Evolutionary conservation across 2,113 vertebrate genomes (phyloP).

Genomic region (Mirza zaza): DNA sequence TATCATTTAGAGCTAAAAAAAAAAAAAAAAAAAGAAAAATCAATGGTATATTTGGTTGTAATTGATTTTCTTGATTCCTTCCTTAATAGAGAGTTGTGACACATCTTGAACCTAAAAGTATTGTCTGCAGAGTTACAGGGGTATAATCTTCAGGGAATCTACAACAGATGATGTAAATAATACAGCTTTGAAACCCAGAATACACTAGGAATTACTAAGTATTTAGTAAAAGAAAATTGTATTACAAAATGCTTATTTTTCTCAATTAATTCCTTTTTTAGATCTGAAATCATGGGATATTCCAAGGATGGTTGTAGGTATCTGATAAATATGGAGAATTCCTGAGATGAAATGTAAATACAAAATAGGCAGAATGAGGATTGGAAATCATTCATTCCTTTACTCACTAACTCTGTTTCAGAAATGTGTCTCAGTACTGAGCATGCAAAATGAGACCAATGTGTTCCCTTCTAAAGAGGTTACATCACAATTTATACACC

Average conservation of each 20-base stretch:
- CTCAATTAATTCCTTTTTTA: not conserved
- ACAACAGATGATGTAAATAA: not conserved
- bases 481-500: not conserved
- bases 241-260: constrained; percentile 28
- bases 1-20: not conserved
- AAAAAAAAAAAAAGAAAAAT: not conserved
- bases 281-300: not conserved
- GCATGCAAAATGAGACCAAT: not conserved
- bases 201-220: not conserved
- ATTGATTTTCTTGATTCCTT: constrained; percentile 50
- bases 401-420: not conserved
- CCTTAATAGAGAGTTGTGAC: constrained; percentile 3
- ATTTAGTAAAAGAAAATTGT: not conserved
- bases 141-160: not conserved
- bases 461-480: not conserved
- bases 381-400: not conserved
- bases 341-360: not conserved
- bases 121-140: not conserved
- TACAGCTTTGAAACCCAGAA: not conserved
- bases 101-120: constrained; percentile 24
- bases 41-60: constrained; percentile 52
- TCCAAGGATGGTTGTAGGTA: not conserved
- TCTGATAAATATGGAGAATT: not conserved
- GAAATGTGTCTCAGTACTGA: not conserved
- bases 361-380: not conserved